A percentile compares a stretch with the other conserved stretches of the same genome.
Evolutionary conservation across 1,140 invertebrate species (phyloP).

Genomic region (Onthophagus taurus): DNA sequence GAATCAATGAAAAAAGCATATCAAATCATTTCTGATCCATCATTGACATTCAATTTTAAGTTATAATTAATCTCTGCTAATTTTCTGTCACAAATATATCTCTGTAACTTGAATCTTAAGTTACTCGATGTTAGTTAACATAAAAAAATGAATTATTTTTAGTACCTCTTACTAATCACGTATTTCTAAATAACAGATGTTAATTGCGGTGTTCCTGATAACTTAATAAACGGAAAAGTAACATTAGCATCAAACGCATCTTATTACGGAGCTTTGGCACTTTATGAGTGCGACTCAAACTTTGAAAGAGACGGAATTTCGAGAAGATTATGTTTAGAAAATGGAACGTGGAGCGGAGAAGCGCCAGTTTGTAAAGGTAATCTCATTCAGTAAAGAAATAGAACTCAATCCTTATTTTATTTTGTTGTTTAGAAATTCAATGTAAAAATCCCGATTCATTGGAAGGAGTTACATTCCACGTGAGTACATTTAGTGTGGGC

Average conservation of each 20-base stretch:
- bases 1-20: too few species aligned
- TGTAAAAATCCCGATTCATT: slow-evolving; percentile 59
- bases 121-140: too few species aligned
- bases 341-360: slow-evolving; percentile 77
- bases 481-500: slow-evolving; percentile 58
- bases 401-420: slow-evolving; percentile 21
- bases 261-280: slow-evolving; percentile 72
- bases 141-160: too few species aligned
- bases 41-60: too few species aligned
- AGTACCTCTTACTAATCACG: too few species aligned
- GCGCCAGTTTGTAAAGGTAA: slow-evolving; percentile 66
- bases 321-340: slow-evolving; percentile 72
- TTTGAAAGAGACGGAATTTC: slow-evolving; percentile 75
- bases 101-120: too few species aligned
- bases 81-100: too few species aligned
- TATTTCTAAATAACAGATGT: slow-evolving; percentile 63
- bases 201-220: slow-evolving; percentile 71
- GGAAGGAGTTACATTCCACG: slow-evolving; percentile 46
- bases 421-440: slow-evolving; percentile 73
- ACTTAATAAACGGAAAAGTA: slow-evolving; percentile 61
- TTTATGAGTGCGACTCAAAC: slow-evolving; percentile 76
- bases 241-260: slow-evolving; percentile 75
- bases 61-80: too few species aligned
- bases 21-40: too few species aligned
- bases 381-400: slow-evolving; percentile 6